phyloP scores from a whole-genome alignment of 2,797 vertebrate genomes.

The Kryptopterus vitreolus region DNA sequence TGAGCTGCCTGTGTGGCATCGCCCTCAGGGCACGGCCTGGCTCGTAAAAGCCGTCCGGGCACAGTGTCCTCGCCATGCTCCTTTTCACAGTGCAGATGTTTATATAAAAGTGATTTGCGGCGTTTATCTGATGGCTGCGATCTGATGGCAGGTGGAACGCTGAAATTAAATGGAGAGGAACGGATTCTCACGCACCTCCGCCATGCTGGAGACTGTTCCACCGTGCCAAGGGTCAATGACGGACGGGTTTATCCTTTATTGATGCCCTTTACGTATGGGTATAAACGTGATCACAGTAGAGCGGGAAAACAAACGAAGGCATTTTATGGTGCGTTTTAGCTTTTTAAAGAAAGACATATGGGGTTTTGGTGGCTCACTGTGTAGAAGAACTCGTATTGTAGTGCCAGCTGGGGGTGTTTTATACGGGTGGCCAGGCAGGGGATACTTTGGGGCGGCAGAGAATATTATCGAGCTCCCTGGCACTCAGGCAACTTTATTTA shows the following conservation, averaged over 20 bases:
- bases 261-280: background rate
- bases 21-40: background rate
- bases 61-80: background rate
- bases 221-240: slow-evolving; percentile 2
- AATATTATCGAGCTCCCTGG: too few species aligned
- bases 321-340: background rate
- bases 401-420: too few species aligned
- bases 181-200: slow-evolving; percentile 66
- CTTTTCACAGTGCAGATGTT: slow-evolving; percentile 62
- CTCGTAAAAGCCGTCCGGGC: background rate
- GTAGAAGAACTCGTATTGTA: too few species aligned
- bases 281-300: background rate
- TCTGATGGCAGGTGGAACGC: slow-evolving; percentile 66
- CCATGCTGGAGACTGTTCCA: slow-evolving; percentile 2
- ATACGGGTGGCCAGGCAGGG: too few species aligned
- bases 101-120: slow-evolving; percentile 70
- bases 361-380: too few species aligned
- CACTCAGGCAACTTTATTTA: too few species aligned
- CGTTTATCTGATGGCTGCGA: slow-evolving; percentile 65
- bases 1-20: slow-evolving; percentile 19
- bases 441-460: too few species aligned
- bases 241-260: slow-evolving; percentile 16
- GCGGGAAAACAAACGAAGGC: background rate
- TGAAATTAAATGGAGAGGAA: slow-evolving; percentile 64
- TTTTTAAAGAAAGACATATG: too few species aligned